A percentile compares a stretch with the other conserved stretches of the same genome.
Evolutionary conservation across 2,888 invertebrate genomes (phyloP).

Genomic region (Neoitamus cyanurus): DNA sequence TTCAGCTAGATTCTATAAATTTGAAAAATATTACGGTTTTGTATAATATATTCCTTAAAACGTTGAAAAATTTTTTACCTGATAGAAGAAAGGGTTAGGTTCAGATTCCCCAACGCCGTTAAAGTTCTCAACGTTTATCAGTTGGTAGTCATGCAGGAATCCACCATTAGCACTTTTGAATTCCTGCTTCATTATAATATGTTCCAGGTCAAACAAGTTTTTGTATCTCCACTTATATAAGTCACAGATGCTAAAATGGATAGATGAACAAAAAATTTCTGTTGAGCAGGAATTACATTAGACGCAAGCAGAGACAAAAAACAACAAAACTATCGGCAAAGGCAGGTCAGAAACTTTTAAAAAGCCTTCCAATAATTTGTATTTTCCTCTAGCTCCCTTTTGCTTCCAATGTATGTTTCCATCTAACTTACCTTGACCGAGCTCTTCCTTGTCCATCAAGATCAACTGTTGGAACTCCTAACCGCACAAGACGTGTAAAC

Average conservation of each 20-base stretch:
- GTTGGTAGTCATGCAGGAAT: constrained; percentile 91
- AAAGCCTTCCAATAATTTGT: no score
- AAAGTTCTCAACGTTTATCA: constrained; percentile 96
- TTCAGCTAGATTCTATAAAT: constrained; percentile 81
- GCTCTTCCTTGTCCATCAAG: constrained; percentile 98
- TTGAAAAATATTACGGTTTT: not conserved
- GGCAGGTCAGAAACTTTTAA: no score
- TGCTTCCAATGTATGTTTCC: not conserved
- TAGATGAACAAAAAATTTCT: not conserved
- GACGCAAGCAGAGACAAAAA: no score
- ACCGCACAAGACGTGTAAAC: constrained; percentile 93
- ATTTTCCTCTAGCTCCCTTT: not conserved
- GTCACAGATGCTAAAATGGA: constrained; percentile 79
- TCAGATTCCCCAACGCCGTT: constrained; percentile 97
- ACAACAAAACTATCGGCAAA: no score
- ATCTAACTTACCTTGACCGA: constrained; percentile 70
- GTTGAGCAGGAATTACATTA: no score
- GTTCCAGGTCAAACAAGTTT: constrained; percentile 91
- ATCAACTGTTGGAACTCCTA: constrained; percentile 97
- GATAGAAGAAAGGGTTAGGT: constrained; percentile 98
- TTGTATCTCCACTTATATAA: constrained; percentile 97
- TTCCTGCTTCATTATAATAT: constrained; percentile 85
- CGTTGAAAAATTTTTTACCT: constrained; percentile 69
- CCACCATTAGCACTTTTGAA: constrained; percentile 94
- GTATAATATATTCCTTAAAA: not conserved